phyloP scores from a whole-genome alignment of 2,113 vertebrate genomes.

The Haemorhous mexicanus region DNA sequence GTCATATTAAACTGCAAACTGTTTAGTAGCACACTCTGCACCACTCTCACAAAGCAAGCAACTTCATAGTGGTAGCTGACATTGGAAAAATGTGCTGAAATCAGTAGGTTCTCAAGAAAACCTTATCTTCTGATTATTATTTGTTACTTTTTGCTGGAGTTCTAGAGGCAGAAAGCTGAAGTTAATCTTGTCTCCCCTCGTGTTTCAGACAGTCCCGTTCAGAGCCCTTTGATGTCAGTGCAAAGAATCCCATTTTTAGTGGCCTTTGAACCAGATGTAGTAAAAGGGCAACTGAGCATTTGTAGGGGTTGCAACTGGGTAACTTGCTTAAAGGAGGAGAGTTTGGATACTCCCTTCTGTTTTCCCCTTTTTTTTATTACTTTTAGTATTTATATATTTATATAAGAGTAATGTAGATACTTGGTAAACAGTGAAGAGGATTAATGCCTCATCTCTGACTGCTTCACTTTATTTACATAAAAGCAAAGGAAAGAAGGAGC shows the following conservation, averaged over 20 bases:
- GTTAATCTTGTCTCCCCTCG: slow-evolving; percentile 28
- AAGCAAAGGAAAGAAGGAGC: background rate
- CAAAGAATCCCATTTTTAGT: slow-evolving; percentile 59
- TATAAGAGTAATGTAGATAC: background rate
- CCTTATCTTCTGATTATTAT: slow-evolving; percentile 14
- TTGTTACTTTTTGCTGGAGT: slow-evolving; percentile 30
- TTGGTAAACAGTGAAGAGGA: background rate
- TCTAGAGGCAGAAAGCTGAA: slow-evolving; percentile 27
- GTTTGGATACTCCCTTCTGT: background rate
- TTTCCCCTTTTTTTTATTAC: background rate
- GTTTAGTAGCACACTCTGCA: background rate
- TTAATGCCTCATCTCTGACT: background rate
- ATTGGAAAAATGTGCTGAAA: slow-evolving; percentile 33
- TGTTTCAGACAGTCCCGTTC: slow-evolving; percentile 15
- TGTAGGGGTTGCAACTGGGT: background rate
- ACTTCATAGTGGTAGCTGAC: background rate
- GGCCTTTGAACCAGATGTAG: slow-evolving; percentile 62
- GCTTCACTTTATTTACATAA: background rate
- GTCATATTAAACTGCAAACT: background rate
- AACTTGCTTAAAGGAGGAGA: slow-evolving; percentile 1
- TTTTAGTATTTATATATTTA: background rate
- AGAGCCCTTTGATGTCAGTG: slow-evolving; percentile 51
- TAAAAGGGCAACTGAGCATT: slow-evolving; percentile 49
- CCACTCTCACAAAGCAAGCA: background rate
- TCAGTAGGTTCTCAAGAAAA: slow-evolving; percentile 17